Percentiles rank a stretch among this genome's conserved stretches.
Conservation (phyloP, 2,113 vertebrate genomes). For the Istiophorus platypterus region DNA sequence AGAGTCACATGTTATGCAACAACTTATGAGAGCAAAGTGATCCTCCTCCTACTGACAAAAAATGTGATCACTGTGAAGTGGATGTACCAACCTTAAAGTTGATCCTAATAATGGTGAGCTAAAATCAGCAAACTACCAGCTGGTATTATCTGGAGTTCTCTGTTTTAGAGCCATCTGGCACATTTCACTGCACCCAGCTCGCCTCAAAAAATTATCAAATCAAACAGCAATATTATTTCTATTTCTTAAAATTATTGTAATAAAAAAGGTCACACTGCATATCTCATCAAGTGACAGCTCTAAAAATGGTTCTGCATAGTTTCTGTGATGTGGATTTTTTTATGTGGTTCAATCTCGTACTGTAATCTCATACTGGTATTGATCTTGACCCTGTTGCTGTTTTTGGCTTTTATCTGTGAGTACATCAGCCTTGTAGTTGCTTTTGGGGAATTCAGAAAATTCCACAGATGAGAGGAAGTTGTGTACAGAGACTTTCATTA, state of each 20-base stretch:
- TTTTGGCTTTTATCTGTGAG: neutral
- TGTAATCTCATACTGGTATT: constrained; percentile 14
- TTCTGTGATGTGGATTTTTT: neutral
- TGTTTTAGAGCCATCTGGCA: constrained; percentile 56
- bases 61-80: neutral
- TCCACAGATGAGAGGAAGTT: constrained; percentile 9
- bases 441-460: constrained; percentile 7
- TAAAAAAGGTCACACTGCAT: constrained; percentile 1
- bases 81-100: constrained; percentile 3
- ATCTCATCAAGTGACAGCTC: neutral
- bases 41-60: constrained; percentile 1
- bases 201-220: constrained; percentile 41
- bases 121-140: neutral
- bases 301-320: neutral
- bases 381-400: constrained; percentile 1
- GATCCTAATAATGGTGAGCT: constrained; percentile 29
- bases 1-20: constrained; percentile 45
- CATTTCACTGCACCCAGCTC: constrained; percentile 16
- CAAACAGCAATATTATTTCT: neutral
- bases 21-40: constrained; percentile 17
- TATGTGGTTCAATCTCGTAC: too few species aligned
- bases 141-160: constrained; percentile 33
- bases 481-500: neutral
- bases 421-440: constrained; percentile 21
- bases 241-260: constrained; percentile 12